These are phyloP conservation scores for Coleophora deauratella DNA, from an alignment of 2,888 invertebrate genomes.

Conservation along the genomic window DNA sequence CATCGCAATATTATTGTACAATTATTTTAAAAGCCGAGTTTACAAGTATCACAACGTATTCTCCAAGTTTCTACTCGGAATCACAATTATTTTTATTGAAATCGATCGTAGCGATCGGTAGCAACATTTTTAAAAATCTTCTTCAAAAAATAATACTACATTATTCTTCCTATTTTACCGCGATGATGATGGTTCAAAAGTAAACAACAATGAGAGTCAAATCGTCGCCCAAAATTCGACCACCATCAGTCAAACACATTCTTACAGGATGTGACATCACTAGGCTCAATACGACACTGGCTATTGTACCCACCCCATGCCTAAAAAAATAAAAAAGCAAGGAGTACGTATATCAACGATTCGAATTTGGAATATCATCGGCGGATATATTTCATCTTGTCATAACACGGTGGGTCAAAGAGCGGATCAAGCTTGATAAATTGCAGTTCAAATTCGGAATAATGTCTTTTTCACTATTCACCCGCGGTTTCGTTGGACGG, in stretches of 20 bases:
- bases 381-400: conserved; percentile 69
- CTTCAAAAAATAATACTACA: too few species aligned
- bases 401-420: conserved; percentile 71
- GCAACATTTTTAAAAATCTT: too few species aligned
- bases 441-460: conserved; percentile 69
- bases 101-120: not conserved
- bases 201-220: conserved; percentile 18
- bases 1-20: too few species aligned
- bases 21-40: too few species aligned
- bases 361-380: conserved; percentile 65
- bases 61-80: too few species aligned
- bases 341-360: conserved; percentile 41
- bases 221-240: conserved; percentile 26
- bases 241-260: conserved; percentile 55
- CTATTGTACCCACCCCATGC: conserved; percentile 23
- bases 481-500: conserved; percentile 33
- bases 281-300: conserved; percentile 28
- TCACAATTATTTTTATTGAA: too few species aligned
- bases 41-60: too few species aligned
- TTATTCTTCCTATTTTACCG: too few species aligned
- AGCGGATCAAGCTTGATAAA: conserved; percentile 65
- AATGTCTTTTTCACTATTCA: conserved; percentile 72
- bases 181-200: conserved; percentile 2
- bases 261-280: conserved; percentile 63
- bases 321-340: conserved; percentile 40